Evolutionary conservation across 2,797 vertebrate species (phyloP), one percentile per base, ranked within the genome.

Genomic region (Remorina albescens): DNA sequence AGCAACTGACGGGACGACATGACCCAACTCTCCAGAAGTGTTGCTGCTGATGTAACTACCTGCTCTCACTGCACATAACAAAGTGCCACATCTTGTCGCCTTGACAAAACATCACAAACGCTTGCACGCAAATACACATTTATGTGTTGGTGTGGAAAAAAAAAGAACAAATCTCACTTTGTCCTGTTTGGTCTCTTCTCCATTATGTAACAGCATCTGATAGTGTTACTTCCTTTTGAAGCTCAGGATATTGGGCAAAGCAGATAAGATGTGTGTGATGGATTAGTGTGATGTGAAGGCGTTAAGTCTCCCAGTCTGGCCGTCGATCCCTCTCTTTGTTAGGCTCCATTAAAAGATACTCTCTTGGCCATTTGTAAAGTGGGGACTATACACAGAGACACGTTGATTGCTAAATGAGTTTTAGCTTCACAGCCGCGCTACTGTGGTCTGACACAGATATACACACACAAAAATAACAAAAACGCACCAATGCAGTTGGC

Each of bases 221-320:
- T 91, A 87, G 36, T 6, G 47, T 69, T 76, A 49, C 68, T 74
- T 85, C 82, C 76, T 37, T 85, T 82, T 77, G 76, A 41, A 79
- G 82, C 84, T 70, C 86, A 89, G 89, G 89, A 91, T 91, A 88
- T 91, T 89, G 86, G 78, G 71, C 68, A 25, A 42, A 72, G 66
- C 79, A 80, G 84, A 88, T 92, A 90, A 92, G 90, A 89, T 80
- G 86, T 16, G 85, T 83, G 69, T 86, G 87, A 91, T 75, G 81
- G 89, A 89, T 87, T 86, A 88, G 62, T 12, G 6, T 67, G 84
- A 86, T 63, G 81, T 59, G 80, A 74, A 73, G 76, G 86, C 69
- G 81, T 76, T 80, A 75, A 87, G 83, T 90, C 89, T 77, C 71
- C 69, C 76, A 26, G 71, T 80, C 86, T 74, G 79, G 56, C 81